These are phyloP conservation scores for Halcyon smyrnensis DNA, from an alignment of 2,797 vertebrate genomes.

Conservation along the genomic window DNA sequence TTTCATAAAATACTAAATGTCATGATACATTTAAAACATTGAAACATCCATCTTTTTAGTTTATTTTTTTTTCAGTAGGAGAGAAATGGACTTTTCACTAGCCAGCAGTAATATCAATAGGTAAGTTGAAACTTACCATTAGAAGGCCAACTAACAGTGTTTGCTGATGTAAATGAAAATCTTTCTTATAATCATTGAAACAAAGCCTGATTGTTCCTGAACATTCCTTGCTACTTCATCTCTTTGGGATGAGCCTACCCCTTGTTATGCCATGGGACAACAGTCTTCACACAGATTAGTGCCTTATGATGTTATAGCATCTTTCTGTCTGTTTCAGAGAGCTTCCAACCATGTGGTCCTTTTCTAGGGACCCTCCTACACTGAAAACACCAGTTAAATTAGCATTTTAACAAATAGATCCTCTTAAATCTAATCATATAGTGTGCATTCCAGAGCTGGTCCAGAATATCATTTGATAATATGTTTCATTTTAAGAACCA, in stretches of 20 bases:
- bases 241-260: background rate
- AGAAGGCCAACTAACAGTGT: background rate
- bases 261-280: background rate
- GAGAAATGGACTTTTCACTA: background rate
- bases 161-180: slow-evolving; percentile 34
- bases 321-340: background rate
- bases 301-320: background rate
- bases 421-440: background rate
- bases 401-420: background rate
- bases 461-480: background rate
- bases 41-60: background rate
- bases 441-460: rapidly evolving
- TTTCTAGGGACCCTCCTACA: background rate
- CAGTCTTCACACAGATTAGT: background rate
- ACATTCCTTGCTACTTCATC: background rate
- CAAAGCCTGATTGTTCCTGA: background rate
- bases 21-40: background rate
- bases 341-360: rapidly evolving
- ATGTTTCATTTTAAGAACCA: background rate
- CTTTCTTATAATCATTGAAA: background rate
- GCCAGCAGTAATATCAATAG: background rate
- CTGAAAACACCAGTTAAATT: background rate
- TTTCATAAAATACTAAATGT: background rate
- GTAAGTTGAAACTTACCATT: slow-evolving; percentile 17
- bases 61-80: background rate